These are phyloP conservation scores for Oenanthe oenanthe DNA, from an alignment of 2,113 vertebrate species.

Conservation along the genomic window DNA sequence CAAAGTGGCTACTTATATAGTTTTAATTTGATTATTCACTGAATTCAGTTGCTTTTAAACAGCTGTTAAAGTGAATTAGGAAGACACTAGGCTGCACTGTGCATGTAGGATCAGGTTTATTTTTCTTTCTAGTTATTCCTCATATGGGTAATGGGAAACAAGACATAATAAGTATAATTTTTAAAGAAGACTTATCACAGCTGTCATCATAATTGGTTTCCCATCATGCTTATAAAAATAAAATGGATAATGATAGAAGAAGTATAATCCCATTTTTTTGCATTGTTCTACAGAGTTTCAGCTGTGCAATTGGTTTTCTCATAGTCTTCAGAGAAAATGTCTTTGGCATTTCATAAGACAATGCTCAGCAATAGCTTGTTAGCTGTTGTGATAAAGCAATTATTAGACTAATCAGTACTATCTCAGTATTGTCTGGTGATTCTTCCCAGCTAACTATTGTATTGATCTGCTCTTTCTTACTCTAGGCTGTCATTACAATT, in stretches of 20 bases:
- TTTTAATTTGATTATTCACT: background rate
- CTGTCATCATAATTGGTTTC: slow-evolving; percentile 57
- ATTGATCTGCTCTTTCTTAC: background rate
- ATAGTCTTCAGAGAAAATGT: background rate
- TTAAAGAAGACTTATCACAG: slow-evolving; percentile 38
- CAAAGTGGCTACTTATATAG: background rate
- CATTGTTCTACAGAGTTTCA: slow-evolving; percentile 26
- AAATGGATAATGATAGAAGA: slow-evolving; percentile 50
- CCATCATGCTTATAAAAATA: slow-evolving; percentile 45
- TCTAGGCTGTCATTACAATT: background rate
- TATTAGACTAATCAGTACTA: slow-evolving; percentile 10
- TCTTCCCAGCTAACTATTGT: background rate
- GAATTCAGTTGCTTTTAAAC: background rate
- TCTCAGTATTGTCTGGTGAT: background rate
- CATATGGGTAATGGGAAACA: slow-evolving; percentile 26
- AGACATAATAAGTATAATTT: slow-evolving; percentile 41
- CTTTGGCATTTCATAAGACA: background rate
- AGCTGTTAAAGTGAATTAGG: background rate
- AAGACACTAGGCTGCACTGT: background rate
- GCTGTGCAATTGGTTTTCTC: slow-evolving; percentile 17
- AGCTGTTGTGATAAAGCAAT: background rate
- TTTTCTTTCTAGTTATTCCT: slow-evolving; percentile 40
- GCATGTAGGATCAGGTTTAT: background rate
- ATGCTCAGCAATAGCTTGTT: background rate
- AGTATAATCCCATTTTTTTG: background rate